Evolutionary conservation across 2,888 invertebrate genomes (phyloP).

Genomic region (Phania funesta): DNA sequence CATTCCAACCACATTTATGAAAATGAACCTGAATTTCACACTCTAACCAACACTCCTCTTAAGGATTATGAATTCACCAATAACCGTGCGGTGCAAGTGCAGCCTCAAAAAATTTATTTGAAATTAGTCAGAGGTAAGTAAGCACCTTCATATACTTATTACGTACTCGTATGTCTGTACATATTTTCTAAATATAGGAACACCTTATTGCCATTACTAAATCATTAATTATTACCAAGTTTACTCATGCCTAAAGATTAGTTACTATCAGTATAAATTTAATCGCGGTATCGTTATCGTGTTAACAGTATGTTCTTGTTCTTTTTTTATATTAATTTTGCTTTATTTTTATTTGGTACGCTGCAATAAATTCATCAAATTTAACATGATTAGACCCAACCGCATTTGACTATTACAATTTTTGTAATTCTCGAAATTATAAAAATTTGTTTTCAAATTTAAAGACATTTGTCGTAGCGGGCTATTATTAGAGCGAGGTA

Average conservation of each 20-base stretch:
- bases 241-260: conserved; percentile 6
- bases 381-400: too few species aligned
- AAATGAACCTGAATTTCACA: conserved; percentile 73
- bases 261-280: background rate
- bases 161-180: too few species aligned
- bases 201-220: background rate
- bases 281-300: conserved; percentile 39
- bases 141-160: too few species aligned
- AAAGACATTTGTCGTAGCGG: too few species aligned
- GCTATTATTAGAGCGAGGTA: too few species aligned
- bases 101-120: conserved; percentile 84
- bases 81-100: conserved; percentile 83
- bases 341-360: background rate
- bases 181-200: background rate
- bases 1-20: conserved; percentile 72
- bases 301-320: conserved; percentile 53
- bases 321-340: conserved; percentile 30
- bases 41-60: conserved; percentile 71
- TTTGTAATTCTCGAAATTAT: too few species aligned
- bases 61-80: conserved; percentile 77
- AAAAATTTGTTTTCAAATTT: too few species aligned
- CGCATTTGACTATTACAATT: too few species aligned
- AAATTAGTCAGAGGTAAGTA: conserved; percentile 84
- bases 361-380: background rate
- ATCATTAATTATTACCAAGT: conserved; percentile 1